Evolutionary conservation across 2,888 invertebrate species (phyloP), one percentile per base, ranked within the genome.

Genomic region (Callyntrura sp.): DNA sequence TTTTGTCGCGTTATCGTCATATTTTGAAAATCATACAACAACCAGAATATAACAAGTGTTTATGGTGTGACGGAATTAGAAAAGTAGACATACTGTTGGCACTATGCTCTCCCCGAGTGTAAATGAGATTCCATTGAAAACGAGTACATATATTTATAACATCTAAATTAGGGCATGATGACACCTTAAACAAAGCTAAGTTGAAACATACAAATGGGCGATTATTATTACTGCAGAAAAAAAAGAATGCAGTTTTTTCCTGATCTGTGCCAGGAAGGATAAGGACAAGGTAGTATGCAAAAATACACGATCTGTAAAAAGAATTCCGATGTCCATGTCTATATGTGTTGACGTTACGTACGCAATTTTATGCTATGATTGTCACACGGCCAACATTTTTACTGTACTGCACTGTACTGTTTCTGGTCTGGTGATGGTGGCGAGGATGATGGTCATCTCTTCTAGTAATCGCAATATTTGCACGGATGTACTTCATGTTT

Each of bases 261-360:
- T 57, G 3, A 84, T 85, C 11, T 55, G 73, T 65, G 81, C 43
- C 57, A 43, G 88, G 62, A 88, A 88, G 88, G 88, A 88, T 83
- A 88, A 88, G 88, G 83, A 88, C 88, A 88, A 88, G 82, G 82
- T 88, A 83, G 62, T 86, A 14, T 62, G 79, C 60, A 51, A 60
- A 65, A 43, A 23, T 60, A 73, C 14, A n/a, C 28, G 48, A 2
- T 28, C 8, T 23, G 20, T 43, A 81, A 12, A 82, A 82, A 82
- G 17, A 62, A 9, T 23, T 11, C 65, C 23, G 35, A 28, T 65
- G 9, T 60, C 17, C 17, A 17, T 17, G 65, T 28, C 1, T n/a
- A 9, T 65, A 11, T 43, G 60, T 57, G 12, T 62, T 62, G 57
- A 8, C 17, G 57, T 17, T 17, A 17, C 17, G 8, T 17, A 60